phyloP scores from a whole-genome alignment of 2,888 invertebrate genomes.

The Gastracanthus pulcherrimus region DNA sequence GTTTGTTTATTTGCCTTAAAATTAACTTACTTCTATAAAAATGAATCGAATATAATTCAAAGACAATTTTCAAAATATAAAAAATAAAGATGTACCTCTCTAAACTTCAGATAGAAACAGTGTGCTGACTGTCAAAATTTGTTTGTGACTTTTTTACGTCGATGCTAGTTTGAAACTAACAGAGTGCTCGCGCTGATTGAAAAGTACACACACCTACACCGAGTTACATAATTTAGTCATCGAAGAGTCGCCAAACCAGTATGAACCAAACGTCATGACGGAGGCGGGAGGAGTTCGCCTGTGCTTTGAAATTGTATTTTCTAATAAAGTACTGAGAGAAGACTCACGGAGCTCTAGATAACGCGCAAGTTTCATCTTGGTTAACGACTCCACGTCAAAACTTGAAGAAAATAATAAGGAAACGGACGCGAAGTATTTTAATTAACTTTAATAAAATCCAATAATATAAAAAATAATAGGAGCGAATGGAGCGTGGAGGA shows the following conservation, averaged over 20 bases:
- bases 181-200: constrained; percentile 11
- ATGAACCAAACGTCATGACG: neutral
- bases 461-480: neutral
- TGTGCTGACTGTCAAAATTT: neutral
- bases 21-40: too few species aligned
- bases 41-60: too few species aligned
- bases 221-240: constrained; percentile 34
- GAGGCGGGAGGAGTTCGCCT: neutral
- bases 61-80: too few species aligned
- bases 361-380: neutral
- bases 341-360: too few species aligned
- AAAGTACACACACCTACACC: neutral
- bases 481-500: neutral
- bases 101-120: neutral
- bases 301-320: constrained; percentile 8
- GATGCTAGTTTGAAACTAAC: neutral
- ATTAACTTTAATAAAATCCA: neutral
- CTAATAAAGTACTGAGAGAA: neutral
- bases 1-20: too few species aligned
- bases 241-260: constrained; percentile 39
- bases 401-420: neutral
- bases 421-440: neutral
- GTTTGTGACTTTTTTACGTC: constrained; percentile 7
- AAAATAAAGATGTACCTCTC: neutral
- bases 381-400: neutral